Percentiles rank a stretch among this genome's conserved stretches.
These are phyloP conservation scores for Ptychadena robeensis DNA, from an alignment of 2,797 vertebrate genomes.

Conservation along the genomic window DNA sequence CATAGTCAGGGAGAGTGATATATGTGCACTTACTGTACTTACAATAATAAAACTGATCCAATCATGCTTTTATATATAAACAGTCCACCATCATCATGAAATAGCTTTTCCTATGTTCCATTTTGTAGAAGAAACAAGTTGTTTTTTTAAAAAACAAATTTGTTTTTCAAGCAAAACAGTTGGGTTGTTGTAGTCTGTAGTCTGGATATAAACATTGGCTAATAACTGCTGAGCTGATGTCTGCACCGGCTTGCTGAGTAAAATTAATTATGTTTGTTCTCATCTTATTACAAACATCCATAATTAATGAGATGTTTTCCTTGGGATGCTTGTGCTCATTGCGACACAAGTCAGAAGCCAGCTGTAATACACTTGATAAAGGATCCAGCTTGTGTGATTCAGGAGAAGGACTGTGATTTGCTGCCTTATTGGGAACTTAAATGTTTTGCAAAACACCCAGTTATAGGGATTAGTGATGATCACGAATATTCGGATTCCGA, in stretches of 20 bases:
- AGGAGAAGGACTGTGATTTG: neutral
- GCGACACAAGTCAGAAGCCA: neutral
- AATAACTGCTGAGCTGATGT: conserved; percentile 1
- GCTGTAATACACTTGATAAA: conserved; percentile 13
- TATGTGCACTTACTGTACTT: too few species aligned
- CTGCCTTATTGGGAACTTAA: neutral
- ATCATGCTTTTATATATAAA: too few species aligned
- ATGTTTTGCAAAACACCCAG: too few species aligned
- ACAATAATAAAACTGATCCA: too few species aligned
- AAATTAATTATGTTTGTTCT: conserved; percentile 31
- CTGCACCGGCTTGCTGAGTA: conserved; percentile 3
- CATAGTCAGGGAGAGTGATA: too few species aligned
- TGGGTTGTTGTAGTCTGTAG: neutral
- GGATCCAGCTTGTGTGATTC: neutral
- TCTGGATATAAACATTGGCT: conserved; percentile 3
- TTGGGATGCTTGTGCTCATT: neutral
- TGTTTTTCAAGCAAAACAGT: conserved; percentile 2
- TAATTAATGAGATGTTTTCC: conserved; percentile 26
- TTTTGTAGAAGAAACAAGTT: neutral
- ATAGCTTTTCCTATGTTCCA: neutral
- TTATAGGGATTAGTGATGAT: too few species aligned
- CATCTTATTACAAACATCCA: conserved; percentile 27
- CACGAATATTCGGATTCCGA: too few species aligned
- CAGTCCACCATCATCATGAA: too few species aligned
- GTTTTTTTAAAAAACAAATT: neutral